A percentile compares a stretch with the other conserved stretches of the same genome.
Conservation (phyloP, 2,888 invertebrate genomes). For the Macropis europaea region DNA sequence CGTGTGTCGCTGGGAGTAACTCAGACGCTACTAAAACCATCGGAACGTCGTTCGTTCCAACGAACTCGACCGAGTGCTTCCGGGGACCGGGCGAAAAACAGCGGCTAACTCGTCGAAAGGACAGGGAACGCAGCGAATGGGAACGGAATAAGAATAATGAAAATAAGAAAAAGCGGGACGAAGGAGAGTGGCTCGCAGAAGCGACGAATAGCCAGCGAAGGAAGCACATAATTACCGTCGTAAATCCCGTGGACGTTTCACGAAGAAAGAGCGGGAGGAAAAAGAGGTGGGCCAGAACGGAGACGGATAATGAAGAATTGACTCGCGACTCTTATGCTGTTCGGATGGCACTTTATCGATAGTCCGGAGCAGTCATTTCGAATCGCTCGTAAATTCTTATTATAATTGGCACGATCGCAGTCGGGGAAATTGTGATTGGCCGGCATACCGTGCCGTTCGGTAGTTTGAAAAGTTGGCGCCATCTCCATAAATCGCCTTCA, state of each 20-base stretch:
- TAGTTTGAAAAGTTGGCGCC: slow-evolving; percentile 62
- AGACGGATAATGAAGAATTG: slow-evolving; percentile 22
- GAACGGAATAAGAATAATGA: slow-evolving; percentile 36
- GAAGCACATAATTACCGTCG: slow-evolving; percentile 60
- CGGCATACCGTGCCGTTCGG: slow-evolving; percentile 24
- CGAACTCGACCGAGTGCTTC: slow-evolving; percentile 18
- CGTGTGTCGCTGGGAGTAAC: not conserved
- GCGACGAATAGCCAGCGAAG: slow-evolving; percentile 41
- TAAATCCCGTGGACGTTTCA: slow-evolving; percentile 53
- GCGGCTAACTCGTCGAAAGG: slow-evolving; percentile 35
- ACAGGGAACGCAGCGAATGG: slow-evolving; percentile 7
- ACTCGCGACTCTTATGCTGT: slow-evolving; percentile 27
- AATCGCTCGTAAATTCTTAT: slow-evolving; percentile 71
- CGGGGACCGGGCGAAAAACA: slow-evolving; percentile 24
- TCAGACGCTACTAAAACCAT: not conserved
- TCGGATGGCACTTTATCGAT: slow-evolving; percentile 63
- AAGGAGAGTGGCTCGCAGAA: slow-evolving; percentile 12
- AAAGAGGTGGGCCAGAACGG: not conserved
- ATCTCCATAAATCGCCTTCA: slow-evolving; percentile 61
- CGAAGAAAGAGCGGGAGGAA: not conserved
- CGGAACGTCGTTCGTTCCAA: not conserved
- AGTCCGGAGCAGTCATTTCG: slow-evolving; percentile 43
- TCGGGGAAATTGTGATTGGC: slow-evolving; percentile 65
- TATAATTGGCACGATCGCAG: slow-evolving; percentile 69
- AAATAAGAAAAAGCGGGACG: slow-evolving; percentile 11